Percentiles rank a stretch among this genome's conserved stretches.
Conservation (phyloP, 2,113 vertebrate genomes). For the Antigone vipio region DNA sequence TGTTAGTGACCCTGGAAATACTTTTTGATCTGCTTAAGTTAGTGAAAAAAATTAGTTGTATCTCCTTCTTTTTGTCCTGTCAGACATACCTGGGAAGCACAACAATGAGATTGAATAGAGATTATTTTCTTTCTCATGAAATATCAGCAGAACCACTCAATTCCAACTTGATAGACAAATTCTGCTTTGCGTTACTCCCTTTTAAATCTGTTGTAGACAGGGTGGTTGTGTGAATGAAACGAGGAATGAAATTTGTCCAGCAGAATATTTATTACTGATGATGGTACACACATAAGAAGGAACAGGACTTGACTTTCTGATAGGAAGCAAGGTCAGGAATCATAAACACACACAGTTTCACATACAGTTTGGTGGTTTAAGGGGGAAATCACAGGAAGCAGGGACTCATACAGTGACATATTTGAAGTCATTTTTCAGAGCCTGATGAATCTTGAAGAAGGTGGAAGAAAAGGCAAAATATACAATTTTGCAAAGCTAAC, state of each 20-base stretch:
- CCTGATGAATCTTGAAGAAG: neutral
- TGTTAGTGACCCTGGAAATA: neutral
- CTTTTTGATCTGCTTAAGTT: neutral
- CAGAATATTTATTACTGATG: neutral
- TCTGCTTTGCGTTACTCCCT: neutral
- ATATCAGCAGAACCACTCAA: neutral
- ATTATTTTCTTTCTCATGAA: neutral
- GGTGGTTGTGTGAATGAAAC: neutral
- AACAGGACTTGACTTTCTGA: neutral
- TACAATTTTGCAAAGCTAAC: neutral
- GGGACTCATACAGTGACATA: neutral
- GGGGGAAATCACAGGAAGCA: neutral
- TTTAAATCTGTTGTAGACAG: neutral
- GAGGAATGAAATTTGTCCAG: neutral
- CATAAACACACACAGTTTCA: neutral
- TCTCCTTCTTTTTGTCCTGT: neutral
- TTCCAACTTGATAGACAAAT: neutral
- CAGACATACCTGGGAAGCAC: neutral
- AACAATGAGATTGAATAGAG: neutral
- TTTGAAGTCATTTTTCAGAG: neutral
- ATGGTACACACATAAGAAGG: neutral
- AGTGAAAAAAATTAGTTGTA: neutral
- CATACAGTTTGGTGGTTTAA: neutral
- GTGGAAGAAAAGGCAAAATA: neutral
- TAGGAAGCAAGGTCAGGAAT: neutral